Base-by-base conservation (phyloP, 2,113 vertebrate species). In the Muscicapa adusta region DNA sequence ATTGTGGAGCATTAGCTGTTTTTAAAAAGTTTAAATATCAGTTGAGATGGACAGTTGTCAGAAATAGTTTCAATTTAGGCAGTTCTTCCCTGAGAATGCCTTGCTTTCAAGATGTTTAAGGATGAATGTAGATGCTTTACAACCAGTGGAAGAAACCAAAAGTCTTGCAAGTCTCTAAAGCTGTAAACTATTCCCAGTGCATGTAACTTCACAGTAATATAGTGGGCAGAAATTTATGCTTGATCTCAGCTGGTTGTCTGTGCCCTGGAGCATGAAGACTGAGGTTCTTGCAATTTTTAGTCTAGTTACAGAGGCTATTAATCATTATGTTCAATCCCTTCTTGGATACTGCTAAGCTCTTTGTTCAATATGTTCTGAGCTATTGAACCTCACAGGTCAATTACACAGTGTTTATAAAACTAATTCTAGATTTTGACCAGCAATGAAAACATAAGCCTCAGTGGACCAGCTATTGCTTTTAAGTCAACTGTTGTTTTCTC, bases 401-500 rank as follows among this genome's bases (percentile, higher is more conserved):
- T 97, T 95, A 86, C 65, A 91, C 45, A 78, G 71, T 91, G 91
- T 95, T 95, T 94, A 93, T 93, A 95, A 91, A 95, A 53, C 94
- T 97, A 91, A 94, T 94, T 93, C 86, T 78, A 34, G 54, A 67
- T 94, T 94, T 93, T 92, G 86, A 84, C 86, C 93, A 75, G n/a
- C 60, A 91, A 19, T 77, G 63, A 86, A 95, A 95, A 63, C 63
- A 74, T 77, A 95, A 89, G 42, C 50, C 76, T 92, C n/a, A 2
- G 48, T 33, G 81, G 45, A 87, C 47, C 31, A 65, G 16, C 17
- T 87, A 68, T 75, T 78, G 73, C 85, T 96, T 94, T 94, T 93
- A 88, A 95, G 62, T 94, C 77, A 71, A 3, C 70, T 50, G 36
- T 71, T 91, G 28, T 95, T 95, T 71, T 68, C 19, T 56, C 4